phyloP scores from a whole-genome alignment of 2,113 vertebrate species.

The Ancistrus triradiatus region DNA sequence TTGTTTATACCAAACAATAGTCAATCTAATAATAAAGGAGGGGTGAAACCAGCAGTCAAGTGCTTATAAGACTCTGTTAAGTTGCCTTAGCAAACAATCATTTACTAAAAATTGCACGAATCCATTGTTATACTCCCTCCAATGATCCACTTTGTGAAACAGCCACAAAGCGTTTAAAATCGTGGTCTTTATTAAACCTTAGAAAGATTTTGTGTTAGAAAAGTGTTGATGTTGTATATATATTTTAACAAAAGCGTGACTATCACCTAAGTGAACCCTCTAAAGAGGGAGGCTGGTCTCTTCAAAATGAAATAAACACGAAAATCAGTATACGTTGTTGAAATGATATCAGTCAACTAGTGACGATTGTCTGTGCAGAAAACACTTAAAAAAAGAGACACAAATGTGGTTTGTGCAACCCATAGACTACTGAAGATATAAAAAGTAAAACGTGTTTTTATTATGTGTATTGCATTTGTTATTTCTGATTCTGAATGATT shows the following conservation, averaged over 20 bases:
- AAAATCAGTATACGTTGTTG: constrained; percentile 65
- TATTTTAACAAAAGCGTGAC: constrained; percentile 72
- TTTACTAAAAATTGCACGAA: constrained; percentile 74
- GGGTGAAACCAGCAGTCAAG: constrained; percentile 84
- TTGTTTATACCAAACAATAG: constrained; percentile 78
- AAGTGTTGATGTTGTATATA: constrained; percentile 62
- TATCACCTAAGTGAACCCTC: constrained; percentile 79
- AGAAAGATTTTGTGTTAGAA: constrained; percentile 39
- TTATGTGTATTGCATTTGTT: too few relatives aligned
- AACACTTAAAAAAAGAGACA: too few relatives aligned
- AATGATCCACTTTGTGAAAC: constrained; percentile 39
- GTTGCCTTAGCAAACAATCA: constrained; percentile 83
- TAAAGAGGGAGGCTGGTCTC: constrained; percentile 47
- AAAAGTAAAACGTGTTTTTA: too few relatives aligned
- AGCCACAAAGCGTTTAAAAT: too few relatives aligned
- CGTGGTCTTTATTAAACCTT: too few relatives aligned
- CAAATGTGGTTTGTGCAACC: too few relatives aligned
- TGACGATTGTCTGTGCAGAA: too few relatives aligned
- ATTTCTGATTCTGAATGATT: too few relatives aligned
- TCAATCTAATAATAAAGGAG: constrained; percentile 63
- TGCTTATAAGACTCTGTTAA: constrained; percentile 81
- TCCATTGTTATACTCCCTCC: constrained; percentile 64
- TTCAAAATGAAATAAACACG: constrained; percentile 57
- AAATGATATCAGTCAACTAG: too few relatives aligned
- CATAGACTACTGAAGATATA: too few relatives aligned